phyloP scores from a whole-genome alignment of 2,113 vertebrate species.

The Esox niger region DNA sequence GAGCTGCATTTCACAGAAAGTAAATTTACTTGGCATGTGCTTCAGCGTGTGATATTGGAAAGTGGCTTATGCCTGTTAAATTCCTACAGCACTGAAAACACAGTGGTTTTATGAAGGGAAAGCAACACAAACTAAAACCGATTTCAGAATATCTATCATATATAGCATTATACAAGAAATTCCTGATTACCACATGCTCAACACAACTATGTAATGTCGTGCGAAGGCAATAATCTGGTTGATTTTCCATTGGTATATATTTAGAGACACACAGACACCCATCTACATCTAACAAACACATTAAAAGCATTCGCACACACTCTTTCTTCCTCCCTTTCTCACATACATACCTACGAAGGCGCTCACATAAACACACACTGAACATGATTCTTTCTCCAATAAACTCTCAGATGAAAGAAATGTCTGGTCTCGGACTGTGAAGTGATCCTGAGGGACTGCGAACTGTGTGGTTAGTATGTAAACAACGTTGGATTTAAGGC shows the following conservation, averaged over 20 bases:
- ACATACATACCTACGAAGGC: too few relatives aligned
- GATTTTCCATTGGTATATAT: background rate
- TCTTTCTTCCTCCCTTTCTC: too few relatives aligned
- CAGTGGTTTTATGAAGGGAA: background rate
- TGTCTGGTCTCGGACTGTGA: background rate
- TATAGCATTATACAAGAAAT: background rate
- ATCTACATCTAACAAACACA: too few relatives aligned
- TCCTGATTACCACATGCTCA: background rate
- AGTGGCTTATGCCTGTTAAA: conserved; percentile 2
- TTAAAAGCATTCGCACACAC: too few relatives aligned
- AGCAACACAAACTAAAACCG: background rate
- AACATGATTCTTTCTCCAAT: background rate
- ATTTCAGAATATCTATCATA: background rate
- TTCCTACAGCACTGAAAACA: background rate
- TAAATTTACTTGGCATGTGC: conserved; percentile 3
- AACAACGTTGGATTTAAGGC: conserved; percentile 52
- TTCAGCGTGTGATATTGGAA: conserved; percentile 4
- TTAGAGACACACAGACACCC: background rate
- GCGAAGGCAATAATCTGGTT: background rate
- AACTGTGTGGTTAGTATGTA: conserved; percentile 8
- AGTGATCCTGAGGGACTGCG: background rate
- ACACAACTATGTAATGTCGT: background rate
- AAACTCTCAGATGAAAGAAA: background rate
- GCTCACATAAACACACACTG: too few relatives aligned
- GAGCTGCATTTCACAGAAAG: conserved; percentile 12